These are phyloP conservation scores for Tipula helvola DNA, from an alignment of 2,888 invertebrate species.

Conservation along the genomic window DNA sequence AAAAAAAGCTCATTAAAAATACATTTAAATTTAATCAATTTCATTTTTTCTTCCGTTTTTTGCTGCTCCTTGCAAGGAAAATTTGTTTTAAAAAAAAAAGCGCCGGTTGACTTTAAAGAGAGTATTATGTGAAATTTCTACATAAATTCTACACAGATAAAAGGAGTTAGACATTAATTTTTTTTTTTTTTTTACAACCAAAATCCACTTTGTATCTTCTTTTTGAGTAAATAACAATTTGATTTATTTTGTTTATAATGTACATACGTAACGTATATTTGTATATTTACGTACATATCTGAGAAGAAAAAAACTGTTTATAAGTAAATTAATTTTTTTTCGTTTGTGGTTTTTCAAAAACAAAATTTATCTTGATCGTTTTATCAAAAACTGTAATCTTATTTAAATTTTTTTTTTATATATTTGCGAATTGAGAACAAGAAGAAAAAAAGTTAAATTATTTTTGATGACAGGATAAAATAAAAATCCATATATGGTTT, in stretches of 20 bases:
- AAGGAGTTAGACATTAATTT: background rate
- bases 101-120: background rate
- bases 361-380: background rate
- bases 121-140: background rate
- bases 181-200: background rate
- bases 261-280: background rate
- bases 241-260: background rate
- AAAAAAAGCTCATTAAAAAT: background rate
- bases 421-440: background rate
- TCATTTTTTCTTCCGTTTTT: background rate
- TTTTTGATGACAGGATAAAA: background rate
- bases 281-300: background rate
- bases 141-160: background rate
- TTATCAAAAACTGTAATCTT: background rate
- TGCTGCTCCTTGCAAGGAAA: background rate
- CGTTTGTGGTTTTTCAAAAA: background rate
- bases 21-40: constrained; percentile 4
- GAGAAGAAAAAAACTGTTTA: background rate
- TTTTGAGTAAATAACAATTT: background rate
- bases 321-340: background rate
- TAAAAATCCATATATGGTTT: background rate
- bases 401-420: background rate
- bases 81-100: background rate
- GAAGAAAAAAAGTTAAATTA: background rate
- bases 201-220: background rate